A percentile compares a stretch with the other conserved stretches of the same genome.
Evolutionary conservation across 37 sponge, comb jelly and placozoan species (phyloP).

Genomic region (Bolinopsis microptera): DNA sequence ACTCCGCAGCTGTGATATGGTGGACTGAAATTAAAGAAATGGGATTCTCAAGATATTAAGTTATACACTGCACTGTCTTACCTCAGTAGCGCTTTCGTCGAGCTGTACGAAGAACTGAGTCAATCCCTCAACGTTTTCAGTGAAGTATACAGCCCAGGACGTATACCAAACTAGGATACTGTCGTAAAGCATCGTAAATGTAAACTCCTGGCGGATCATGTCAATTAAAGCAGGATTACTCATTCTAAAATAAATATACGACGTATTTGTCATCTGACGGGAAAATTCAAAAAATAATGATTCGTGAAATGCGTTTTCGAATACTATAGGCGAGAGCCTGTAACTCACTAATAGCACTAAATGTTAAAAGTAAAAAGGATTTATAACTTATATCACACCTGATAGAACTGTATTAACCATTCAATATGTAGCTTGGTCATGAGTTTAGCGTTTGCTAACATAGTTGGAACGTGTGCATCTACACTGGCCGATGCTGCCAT

Average conservation of each 20-base stretch:
- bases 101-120: background rate
- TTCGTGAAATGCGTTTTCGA: too few relatives aligned
- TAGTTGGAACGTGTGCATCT: slow-evolving; percentile 85
- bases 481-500: slow-evolving; percentile 80
- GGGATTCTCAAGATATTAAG: too few relatives aligned
- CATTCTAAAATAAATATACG: too few relatives aligned
- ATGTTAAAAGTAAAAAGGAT: too few relatives aligned
- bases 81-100: background rate
- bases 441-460: slow-evolving; percentile 83
- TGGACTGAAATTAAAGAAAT: too few relatives aligned
- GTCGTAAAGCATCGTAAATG: slow-evolving; percentile 5
- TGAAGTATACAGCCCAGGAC: background rate
- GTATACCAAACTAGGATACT: background rate
- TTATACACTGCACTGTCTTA: too few relatives aligned
- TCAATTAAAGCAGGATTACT: too few relatives aligned
- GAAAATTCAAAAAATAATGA: too few relatives aligned
- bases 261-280: too few relatives aligned
- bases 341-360: too few relatives aligned
- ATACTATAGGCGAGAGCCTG: too few relatives aligned
- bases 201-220: slow-evolving; percentile 8
- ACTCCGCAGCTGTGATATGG: too few relatives aligned
- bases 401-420: background rate
- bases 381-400: background rate
- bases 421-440: slow-evolving; percentile 59
- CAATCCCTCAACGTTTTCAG: background rate